Evolutionary conservation across 1,140 invertebrate species (phyloP).

Genomic region (Marisa cornuarietis): DNA sequence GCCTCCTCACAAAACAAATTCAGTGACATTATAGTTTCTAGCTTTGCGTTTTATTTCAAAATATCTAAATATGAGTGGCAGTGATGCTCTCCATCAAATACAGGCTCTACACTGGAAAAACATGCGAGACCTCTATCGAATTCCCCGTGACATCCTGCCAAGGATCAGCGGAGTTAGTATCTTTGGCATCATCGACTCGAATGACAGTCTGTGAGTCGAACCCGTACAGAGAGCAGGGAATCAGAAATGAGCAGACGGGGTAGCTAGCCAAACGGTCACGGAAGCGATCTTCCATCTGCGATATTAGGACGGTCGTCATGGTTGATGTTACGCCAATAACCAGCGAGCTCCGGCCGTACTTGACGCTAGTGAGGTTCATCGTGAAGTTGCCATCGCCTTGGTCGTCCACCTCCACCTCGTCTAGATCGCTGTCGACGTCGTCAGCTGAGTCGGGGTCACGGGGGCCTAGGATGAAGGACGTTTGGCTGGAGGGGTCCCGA

Average conservation of each 20-base stretch:
- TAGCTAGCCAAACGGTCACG: background rate
- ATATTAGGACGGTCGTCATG: conserved; percentile 5
- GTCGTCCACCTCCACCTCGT: conserved; percentile 8
- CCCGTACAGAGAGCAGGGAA: background rate
- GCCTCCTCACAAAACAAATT: too few relatives aligned
- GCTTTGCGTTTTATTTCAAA: too few relatives aligned
- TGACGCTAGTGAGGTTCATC: background rate
- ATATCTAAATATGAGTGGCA: too few relatives aligned
- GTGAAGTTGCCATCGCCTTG: background rate
- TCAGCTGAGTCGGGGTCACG: background rate
- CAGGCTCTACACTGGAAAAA: too few relatives aligned
- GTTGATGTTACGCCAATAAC: background rate
- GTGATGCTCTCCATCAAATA: too few relatives aligned
- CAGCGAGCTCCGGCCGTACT: background rate
- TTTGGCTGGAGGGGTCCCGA: background rate
- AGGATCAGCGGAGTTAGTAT: background rate
- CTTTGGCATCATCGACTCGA: background rate
- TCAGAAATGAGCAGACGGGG: background rate
- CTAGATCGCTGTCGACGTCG: background rate
- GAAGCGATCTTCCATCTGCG: background rate
- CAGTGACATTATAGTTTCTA: too few relatives aligned
- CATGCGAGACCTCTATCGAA: background rate
- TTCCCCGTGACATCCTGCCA: conserved; percentile 6
- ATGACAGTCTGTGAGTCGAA: background rate
- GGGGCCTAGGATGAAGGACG: conserved; percentile 4